Conservation (phyloP, 2,797 vertebrate species). For the Octomys mimax region DNA sequence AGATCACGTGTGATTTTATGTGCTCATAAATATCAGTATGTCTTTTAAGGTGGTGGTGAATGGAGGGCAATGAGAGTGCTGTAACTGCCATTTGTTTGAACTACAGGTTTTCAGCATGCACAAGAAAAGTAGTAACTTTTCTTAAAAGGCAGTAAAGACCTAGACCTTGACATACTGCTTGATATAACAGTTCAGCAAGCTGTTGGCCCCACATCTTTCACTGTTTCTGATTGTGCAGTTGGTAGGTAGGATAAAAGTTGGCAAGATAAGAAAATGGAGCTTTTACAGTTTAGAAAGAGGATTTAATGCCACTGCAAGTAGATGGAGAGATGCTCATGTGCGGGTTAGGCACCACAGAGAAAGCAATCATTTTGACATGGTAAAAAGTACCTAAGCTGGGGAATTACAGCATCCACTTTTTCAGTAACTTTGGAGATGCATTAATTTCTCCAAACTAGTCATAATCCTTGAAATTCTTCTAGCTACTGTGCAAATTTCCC, state of each 20-base stretch:
- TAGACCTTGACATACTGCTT: constrained; percentile 60
- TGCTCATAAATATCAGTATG: constrained; percentile 82
- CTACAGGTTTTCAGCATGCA: constrained; percentile 65
- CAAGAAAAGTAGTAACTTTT: constrained; percentile 66
- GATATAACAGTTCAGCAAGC: constrained; percentile 58
- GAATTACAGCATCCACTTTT: constrained; percentile 63
- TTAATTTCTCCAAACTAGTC: constrained; percentile 70
- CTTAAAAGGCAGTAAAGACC: constrained; percentile 75
- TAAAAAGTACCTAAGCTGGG: constrained; percentile 49
- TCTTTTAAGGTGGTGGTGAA: constrained; percentile 64
- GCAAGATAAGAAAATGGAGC: constrained; percentile 66
- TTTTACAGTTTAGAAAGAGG: constrained; percentile 65
- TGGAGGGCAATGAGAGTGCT: not conserved
- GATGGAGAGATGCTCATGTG: constrained; percentile 58
- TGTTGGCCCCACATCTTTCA: constrained; percentile 28
- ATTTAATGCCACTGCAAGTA: constrained; percentile 61
- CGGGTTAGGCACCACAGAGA: constrained; percentile 42
- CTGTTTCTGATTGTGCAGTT: constrained; percentile 69
- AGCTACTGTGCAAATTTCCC: constrained; percentile 37
- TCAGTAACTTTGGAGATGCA: constrained; percentile 65
- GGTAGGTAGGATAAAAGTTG: constrained; percentile 67
- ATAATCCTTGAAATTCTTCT: constrained; percentile 61
- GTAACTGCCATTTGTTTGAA: constrained; percentile 36
- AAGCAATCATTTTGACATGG: constrained; percentile 58
- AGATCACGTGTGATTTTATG: constrained; percentile 65